Percentiles rank a stretch among this genome's conserved stretches.
phyloP scores from a whole-genome alignment of 2,113 vertebrate species.

The Nyctereutes procyonoides region DNA sequence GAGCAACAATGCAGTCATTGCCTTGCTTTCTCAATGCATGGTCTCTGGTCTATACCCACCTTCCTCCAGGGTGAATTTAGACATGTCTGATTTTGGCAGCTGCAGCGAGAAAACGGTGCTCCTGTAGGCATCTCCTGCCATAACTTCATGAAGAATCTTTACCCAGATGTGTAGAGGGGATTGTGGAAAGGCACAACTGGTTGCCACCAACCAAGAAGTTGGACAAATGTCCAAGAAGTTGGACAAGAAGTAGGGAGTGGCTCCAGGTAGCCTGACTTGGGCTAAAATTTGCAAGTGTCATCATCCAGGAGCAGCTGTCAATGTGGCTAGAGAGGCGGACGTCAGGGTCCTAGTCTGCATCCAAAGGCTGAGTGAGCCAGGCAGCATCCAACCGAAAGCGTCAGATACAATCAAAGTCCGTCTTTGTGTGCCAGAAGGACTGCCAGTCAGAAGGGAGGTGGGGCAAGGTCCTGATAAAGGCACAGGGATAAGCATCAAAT shows the following conservation, averaged over 20 bases:
- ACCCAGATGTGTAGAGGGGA: background rate
- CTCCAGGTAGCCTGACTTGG: background rate
- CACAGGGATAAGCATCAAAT: background rate
- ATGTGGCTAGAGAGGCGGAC: background rate
- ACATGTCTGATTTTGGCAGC: background rate
- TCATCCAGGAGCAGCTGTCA: background rate
- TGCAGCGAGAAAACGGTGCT: background rate
- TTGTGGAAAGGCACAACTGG: accelerated
- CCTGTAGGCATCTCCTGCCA: background rate
- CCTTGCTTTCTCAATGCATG: background rate
- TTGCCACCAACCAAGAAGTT: background rate
- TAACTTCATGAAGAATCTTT: background rate
- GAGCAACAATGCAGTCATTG: background rate
- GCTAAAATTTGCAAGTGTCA: background rate
- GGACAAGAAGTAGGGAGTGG: background rate
- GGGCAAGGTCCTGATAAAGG: background rate
- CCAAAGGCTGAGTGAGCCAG: background rate
- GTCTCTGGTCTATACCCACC: background rate
- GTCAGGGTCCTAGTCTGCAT: no score
- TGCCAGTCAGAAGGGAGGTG: background rate
- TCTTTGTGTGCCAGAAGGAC: background rate
- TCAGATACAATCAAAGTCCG: background rate
- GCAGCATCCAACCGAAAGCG: no score
- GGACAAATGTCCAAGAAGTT: background rate
- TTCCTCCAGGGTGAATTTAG: background rate